phyloP scores from a whole-genome alignment of 2,797 vertebrate species.

The Chelon auratus region DNA sequence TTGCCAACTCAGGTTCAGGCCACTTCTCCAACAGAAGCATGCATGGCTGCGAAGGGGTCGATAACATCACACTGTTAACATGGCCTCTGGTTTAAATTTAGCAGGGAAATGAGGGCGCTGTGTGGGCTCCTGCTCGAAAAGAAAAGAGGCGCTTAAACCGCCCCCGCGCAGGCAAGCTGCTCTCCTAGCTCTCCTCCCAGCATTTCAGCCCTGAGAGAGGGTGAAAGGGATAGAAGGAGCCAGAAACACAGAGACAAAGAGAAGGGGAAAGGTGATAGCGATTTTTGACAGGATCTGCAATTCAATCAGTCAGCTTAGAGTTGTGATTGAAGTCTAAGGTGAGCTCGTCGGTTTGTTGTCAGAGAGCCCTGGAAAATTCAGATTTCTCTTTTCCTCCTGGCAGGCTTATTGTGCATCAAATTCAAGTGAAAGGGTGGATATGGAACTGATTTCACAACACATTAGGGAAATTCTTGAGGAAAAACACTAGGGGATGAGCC shows the following conservation, averaged over 20 bases:
- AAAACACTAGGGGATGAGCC: conserved; percentile 37
- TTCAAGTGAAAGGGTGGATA: conserved; percentile 60
- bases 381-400: conserved; percentile 37
- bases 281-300: conserved; percentile 61
- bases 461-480: conserved; percentile 54
- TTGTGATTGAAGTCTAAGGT: conserved; percentile 53
- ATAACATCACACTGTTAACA: conserved; percentile 71
- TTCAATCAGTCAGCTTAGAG: conserved; percentile 48
- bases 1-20: conserved; percentile 69
- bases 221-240: conserved; percentile 53
- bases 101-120: conserved; percentile 79
- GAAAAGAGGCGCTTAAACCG: conserved; percentile 74
- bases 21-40: conserved; percentile 53
- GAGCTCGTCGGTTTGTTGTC: conserved; percentile 20
- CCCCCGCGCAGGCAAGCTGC: conserved; percentile 73
- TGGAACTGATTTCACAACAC: conserved; percentile 68
- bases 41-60: conserved; percentile 62
- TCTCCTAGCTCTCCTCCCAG: conserved; percentile 65
- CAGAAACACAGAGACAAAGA: conserved; percentile 54
- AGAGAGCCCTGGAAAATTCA: conserved; percentile 36
- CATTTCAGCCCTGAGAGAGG: conserved; percentile 64
- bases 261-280: conserved; percentile 52
- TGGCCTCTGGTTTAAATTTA: conserved; percentile 82
- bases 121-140: conserved; percentile 79
- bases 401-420: conserved; percentile 36